These are phyloP conservation scores for Mylabris sibirica DNA, from an alignment of 2,888 invertebrate genomes.

Conservation along the genomic window DNA sequence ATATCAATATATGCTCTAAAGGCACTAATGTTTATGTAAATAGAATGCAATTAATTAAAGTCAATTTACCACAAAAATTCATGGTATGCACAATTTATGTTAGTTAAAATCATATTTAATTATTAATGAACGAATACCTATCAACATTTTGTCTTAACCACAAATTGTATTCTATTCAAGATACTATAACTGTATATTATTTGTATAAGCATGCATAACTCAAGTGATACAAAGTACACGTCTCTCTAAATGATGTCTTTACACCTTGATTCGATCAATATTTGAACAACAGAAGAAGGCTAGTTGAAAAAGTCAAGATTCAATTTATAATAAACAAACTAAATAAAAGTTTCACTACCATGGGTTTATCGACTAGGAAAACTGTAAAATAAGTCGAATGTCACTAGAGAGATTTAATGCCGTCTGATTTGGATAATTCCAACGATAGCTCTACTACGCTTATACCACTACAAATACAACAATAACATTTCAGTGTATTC, in stretches of 20 bases:
- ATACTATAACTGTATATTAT: too few relatives aligned
- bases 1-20: background rate
- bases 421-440: slow-evolving; percentile 35
- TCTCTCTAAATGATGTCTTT: too few relatives aligned
- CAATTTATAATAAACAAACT: slow-evolving; percentile 3
- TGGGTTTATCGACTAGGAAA: slow-evolving; percentile 40
- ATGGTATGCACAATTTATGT: too few relatives aligned
- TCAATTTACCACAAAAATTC: background rate
- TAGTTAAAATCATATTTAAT: too few relatives aligned
- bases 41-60: background rate
- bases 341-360: slow-evolving; percentile 22
- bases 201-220: too few relatives aligned
- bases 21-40: background rate
- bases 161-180: too few relatives aligned
- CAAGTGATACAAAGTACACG: too few relatives aligned
- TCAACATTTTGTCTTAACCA: too few relatives aligned
- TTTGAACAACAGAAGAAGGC: background rate
- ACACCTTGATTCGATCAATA: too few relatives aligned
- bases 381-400: slow-evolving; percentile 42
- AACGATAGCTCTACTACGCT: slow-evolving; percentile 23
- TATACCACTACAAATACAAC: too few relatives aligned
- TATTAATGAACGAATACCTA: too few relatives aligned
- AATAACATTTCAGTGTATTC: slow-evolving; percentile 21
- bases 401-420: slow-evolving; percentile 40
- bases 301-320: background rate